These are phyloP conservation scores for Phengaris alcon DNA, from an alignment of 2,888 invertebrate genomes.

Conservation along the genomic window DNA sequence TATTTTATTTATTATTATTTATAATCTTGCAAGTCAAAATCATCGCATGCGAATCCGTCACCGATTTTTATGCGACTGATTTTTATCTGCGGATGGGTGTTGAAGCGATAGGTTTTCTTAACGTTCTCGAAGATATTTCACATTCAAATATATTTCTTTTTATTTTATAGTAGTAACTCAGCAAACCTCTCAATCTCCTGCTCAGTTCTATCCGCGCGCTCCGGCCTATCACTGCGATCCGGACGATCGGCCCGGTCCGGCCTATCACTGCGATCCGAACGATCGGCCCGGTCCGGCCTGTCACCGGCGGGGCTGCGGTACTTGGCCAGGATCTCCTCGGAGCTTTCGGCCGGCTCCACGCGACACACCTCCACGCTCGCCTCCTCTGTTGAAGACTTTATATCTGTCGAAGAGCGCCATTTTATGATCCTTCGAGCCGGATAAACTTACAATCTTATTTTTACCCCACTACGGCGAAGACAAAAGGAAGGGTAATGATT, in stretches of 20 bases:
- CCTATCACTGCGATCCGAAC: constrained; percentile 55
- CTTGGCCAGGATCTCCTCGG: constrained; percentile 96
- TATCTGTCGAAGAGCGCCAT: constrained; percentile 44
- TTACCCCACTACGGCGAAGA: too few species aligned
- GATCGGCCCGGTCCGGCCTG: constrained; percentile 42
- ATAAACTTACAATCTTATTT: not conserved
- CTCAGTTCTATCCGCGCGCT: constrained; percentile 37
- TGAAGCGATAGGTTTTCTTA: too few species aligned
- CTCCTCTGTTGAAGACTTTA: constrained; percentile 62
- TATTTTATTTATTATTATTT: too few species aligned
- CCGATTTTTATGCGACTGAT: too few species aligned
- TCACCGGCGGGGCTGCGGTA: constrained; percentile 83
- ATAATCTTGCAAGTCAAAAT: too few species aligned
- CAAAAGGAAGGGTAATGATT: too few species aligned
- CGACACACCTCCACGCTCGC: constrained; percentile 55
- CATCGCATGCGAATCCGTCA: too few species aligned
- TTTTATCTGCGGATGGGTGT: too few species aligned
- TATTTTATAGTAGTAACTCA: not conserved
- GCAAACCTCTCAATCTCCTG: constrained; percentile 29
- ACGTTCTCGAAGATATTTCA: too few species aligned
- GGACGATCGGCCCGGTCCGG: constrained; percentile 46
- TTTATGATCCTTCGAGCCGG: not conserved
- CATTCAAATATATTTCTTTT: too few species aligned
- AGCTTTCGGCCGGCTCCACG: constrained; percentile 79
- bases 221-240: constrained; percentile 53